Percentiles rank a stretch among this genome's conserved stretches.
Evolutionary conservation across 2,113 vertebrate species (phyloP).

Genomic region (Meles meles): DNA sequence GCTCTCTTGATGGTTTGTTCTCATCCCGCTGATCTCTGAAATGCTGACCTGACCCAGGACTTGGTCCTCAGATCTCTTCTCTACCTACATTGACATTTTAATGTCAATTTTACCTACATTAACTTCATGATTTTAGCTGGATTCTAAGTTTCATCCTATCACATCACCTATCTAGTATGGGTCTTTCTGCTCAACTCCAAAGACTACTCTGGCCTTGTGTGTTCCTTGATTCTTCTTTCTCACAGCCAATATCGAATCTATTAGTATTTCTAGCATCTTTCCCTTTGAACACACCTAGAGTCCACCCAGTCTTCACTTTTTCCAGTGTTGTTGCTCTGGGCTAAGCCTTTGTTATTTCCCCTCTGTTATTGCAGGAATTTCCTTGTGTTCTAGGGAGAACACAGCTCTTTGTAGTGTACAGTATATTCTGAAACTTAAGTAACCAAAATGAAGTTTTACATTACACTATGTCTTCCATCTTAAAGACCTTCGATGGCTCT

Average conservation of each 20-base stretch:
- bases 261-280: not conserved
- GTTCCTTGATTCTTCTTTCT: not conserved
- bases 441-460: not conserved
- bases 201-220: not conserved
- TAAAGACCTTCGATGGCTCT: not conserved
- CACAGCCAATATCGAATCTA: not conserved
- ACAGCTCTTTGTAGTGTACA: not conserved
- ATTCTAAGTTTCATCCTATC: not conserved
- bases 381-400: not conserved
- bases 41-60: not conserved
- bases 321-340: too few species aligned
- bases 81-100: not conserved
- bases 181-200: not conserved
- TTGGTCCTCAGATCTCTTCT: not conserved
- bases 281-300: not conserved
- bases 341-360: not conserved
- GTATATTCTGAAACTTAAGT: not conserved
- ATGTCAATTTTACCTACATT: too few species aligned
- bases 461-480: not conserved
- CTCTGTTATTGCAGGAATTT: not conserved
- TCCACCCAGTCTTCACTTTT: not conserved
- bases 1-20: not conserved
- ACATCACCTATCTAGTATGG: not conserved
- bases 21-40: not conserved
- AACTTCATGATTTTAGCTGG: not conserved